Evolutionary conservation across 2,113 vertebrate genomes (phyloP).

Genomic region (Micromys minutus): DNA sequence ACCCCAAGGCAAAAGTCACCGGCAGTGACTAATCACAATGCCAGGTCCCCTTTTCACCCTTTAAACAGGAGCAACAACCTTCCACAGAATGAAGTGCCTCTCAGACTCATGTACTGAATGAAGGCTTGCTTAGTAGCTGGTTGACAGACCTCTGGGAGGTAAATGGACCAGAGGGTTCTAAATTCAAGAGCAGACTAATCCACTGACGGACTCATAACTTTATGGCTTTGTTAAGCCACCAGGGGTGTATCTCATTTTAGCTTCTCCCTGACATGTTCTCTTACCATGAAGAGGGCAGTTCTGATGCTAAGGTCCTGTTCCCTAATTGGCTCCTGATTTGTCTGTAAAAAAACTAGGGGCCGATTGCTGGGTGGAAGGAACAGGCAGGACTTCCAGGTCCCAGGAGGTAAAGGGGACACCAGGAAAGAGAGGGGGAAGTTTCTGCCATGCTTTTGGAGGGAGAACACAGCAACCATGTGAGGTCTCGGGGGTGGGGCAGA

Average conservation of each 20-base stretch:
- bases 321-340: no score
- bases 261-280: not conserved
- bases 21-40: not conserved
- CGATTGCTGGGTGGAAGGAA: no score
- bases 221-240: not conserved
- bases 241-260: not conserved
- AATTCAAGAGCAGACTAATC: not conserved
- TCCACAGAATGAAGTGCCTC: not conserved
- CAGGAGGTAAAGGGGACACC: no score
- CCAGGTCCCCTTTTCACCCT: not conserved
- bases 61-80: not conserved
- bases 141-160: not conserved
- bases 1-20: not conserved
- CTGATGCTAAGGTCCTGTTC: no score
- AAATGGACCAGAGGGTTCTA: not conserved
- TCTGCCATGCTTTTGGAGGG: no score
- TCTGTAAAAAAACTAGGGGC: no score
- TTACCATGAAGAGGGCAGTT: not conserved
- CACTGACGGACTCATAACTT: not conserved
- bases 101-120: not conserved
- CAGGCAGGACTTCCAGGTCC: no score
- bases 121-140: not conserved
- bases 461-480: no score
- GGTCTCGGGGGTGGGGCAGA: no score
- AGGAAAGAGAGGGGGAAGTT: no score